Evolutionary conservation across 2,888 invertebrate genomes (phyloP).

Genomic region (Crocallis elinguaria): DNA sequence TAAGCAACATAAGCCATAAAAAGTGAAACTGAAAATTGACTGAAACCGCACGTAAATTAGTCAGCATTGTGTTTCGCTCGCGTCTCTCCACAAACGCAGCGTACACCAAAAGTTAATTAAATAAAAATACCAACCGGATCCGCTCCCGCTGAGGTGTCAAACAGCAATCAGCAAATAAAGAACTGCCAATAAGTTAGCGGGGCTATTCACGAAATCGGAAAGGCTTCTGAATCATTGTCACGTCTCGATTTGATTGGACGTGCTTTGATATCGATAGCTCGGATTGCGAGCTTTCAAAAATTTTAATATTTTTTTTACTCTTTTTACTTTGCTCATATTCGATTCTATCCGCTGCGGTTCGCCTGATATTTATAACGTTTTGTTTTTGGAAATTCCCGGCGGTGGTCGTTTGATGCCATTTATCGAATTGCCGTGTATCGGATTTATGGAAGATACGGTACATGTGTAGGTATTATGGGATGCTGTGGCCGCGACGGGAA

Average conservation of each 20-base stretch:
- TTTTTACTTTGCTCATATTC: slow-evolving; percentile 68
- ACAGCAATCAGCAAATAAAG: slow-evolving; percentile 82
- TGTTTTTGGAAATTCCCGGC: slow-evolving; percentile 60
- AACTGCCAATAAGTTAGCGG: slow-evolving; percentile 79
- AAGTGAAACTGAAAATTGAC: slow-evolving; percentile 60
- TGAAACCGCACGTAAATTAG: slow-evolving; percentile 72
- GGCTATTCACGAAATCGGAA: slow-evolving; percentile 78
- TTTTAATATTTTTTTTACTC: slow-evolving; percentile 73
- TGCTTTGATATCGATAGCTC: slow-evolving; percentile 82
- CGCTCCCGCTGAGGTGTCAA: slow-evolving; percentile 73
- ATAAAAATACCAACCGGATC: slow-evolving; percentile 72
- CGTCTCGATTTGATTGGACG: slow-evolving; percentile 83
- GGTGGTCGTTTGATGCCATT: slow-evolving; percentile 55
- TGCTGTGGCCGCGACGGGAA: slow-evolving; percentile 8
- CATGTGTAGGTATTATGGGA: slow-evolving; percentile 28
- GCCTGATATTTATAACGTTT: slow-evolving; percentile 73
- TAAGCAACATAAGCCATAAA: slow-evolving; percentile 54
- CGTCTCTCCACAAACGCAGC: slow-evolving; percentile 26
- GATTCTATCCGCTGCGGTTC: slow-evolving; percentile 75
- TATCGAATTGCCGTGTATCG: slow-evolving; percentile 53
- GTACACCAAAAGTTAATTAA: slow-evolving; percentile 37
- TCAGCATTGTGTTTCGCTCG: slow-evolving; percentile 67
- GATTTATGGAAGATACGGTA: slow-evolving; percentile 42
- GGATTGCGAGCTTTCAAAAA: slow-evolving; percentile 77
- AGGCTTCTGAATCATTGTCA: slow-evolving; percentile 81